Base-by-base conservation (phyloP, 2,113 vertebrate genomes). In the Colius striatus region DNA sequence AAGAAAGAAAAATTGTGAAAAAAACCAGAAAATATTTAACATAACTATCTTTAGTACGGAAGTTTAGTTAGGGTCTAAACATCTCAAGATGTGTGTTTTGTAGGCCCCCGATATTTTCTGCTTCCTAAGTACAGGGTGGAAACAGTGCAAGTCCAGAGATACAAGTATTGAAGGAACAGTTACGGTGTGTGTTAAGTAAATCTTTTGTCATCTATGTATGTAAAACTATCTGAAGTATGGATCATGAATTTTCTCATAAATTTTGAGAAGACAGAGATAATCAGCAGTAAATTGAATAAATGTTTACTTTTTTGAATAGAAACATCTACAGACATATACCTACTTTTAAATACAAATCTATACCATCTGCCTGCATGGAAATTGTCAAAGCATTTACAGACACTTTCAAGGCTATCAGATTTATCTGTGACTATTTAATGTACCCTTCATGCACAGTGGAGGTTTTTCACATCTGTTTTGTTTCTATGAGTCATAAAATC, bases 391-490 rank as follows among this genome's bases (percentile, higher is more conserved):
- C 68, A 74, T 70, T 90, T 87, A 17, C 45, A 74, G 47, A 41
- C 91, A 66, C 76, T 94, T 78, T 91, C 32, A 87, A 32, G 32
- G 58, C 43, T 83, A 88, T 87, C 48, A 94, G 75, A 60, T 94
- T 74, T 87, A 34, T 96, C 87, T 86, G 45, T 92, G 43, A 62
- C 58, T 94, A 82, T 77, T 67, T 96, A 91, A 82, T 57, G n/a
- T 94, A 94, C 78, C 87, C 86, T 72, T 95, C 87, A 75, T 38
- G 70, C 83, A 70, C 65, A 71, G 57, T 47, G 87, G 84, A 78
- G 84, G 86, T 95, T 84, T 91, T 95, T 48, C 84, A 93, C 71
- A 89, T 85, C 94, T 76, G 93, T 58, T 94, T 87, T 89, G 77
- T 90, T 93, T 95, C 94, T 92, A 19, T 45, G 80, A 72, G 65